phyloP scores from a whole-genome alignment of 2,797 vertebrate genomes.

The Lutjanus campechanus region DNA sequence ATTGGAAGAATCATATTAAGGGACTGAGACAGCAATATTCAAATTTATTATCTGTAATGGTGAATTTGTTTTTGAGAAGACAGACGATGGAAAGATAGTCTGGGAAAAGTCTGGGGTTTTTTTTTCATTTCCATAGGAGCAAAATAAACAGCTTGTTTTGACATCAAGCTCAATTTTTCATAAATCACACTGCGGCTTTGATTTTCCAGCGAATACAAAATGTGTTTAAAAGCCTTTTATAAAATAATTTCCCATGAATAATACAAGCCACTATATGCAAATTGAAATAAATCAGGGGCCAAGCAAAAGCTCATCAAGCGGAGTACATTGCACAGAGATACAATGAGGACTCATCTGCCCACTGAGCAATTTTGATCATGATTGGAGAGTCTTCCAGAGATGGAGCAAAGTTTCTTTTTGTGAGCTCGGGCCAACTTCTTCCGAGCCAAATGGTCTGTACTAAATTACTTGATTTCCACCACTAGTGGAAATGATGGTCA shows the following conservation, averaged over 20 bases:
- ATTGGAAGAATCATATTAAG: slow-evolving; percentile 21
- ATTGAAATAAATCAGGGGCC: slow-evolving; percentile 38
- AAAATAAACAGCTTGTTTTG: slow-evolving; percentile 42
- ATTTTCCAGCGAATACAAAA: slow-evolving; percentile 39
- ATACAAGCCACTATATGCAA: slow-evolving; percentile 52
- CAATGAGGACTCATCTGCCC: slow-evolving; percentile 34
- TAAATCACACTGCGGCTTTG: slow-evolving; percentile 43
- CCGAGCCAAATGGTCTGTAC: slow-evolving; percentile 21
- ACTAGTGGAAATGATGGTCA: background rate
- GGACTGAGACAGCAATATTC: slow-evolving; percentile 17
- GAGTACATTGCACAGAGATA: slow-evolving; percentile 24
- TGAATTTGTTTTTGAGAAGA: slow-evolving; percentile 29
- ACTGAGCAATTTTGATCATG: slow-evolving; percentile 38
- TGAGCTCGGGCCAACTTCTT: slow-evolving; percentile 6
- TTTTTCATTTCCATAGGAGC: slow-evolving; percentile 6
- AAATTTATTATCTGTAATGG: slow-evolving; percentile 17
- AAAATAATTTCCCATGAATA: slow-evolving; percentile 41
- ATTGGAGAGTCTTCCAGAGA: slow-evolving; percentile 12
- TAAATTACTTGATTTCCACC: slow-evolving; percentile 18
- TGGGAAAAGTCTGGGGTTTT: slow-evolving; percentile 11
- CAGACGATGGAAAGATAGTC: slow-evolving; percentile 1
- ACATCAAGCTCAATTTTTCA: slow-evolving; percentile 29
- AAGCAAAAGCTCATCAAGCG: slow-evolving; percentile 42
- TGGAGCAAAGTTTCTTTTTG: slow-evolving; percentile 3
- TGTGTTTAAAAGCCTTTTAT: slow-evolving; percentile 41